phyloP scores from a whole-genome alignment of 2,888 invertebrate genomes.

The Heliconius erato region DNA sequence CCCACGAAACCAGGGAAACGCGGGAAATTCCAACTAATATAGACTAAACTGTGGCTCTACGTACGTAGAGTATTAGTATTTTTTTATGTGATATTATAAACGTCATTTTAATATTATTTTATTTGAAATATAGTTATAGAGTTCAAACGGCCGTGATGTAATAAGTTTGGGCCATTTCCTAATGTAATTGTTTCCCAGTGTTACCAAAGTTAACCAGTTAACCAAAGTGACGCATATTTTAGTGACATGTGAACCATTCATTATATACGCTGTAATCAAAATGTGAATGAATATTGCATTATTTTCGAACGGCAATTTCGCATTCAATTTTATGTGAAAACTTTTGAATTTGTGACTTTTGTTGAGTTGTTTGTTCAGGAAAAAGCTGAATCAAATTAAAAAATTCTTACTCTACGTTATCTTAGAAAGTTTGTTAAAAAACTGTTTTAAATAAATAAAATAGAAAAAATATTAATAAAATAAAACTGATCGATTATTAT shows the following conservation, averaged over 20 bases:
- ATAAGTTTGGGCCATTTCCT: constrained; percentile 70
- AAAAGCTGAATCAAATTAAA: background rate
- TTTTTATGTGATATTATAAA: background rate
- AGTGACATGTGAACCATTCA: constrained; percentile 28
- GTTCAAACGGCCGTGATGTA: constrained; percentile 62
- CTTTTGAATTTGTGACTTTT: background rate
- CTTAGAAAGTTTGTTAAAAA: background rate
- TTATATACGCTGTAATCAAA: background rate
- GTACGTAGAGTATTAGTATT: background rate
- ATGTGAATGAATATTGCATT: background rate
- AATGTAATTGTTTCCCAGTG: constrained; percentile 68
- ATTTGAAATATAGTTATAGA: background rate
- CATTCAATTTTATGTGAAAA: background rate
- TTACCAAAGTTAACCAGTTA: constrained; percentile 42
- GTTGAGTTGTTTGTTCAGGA: background rate
- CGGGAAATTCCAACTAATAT: constrained; percentile 56
- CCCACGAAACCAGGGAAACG: constrained; percentile 45
- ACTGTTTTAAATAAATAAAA: background rate
- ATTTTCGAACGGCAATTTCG: background rate
- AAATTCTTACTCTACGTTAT: background rate
- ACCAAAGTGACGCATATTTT: constrained; percentile 42
- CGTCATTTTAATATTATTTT: background rate
- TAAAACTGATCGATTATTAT: background rate
- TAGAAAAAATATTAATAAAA: background rate
- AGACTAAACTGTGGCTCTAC: constrained; percentile 36